Evolutionary conservation across 2,888 invertebrate genomes (phyloP).

Genomic region (Macropis europaea): DNA sequence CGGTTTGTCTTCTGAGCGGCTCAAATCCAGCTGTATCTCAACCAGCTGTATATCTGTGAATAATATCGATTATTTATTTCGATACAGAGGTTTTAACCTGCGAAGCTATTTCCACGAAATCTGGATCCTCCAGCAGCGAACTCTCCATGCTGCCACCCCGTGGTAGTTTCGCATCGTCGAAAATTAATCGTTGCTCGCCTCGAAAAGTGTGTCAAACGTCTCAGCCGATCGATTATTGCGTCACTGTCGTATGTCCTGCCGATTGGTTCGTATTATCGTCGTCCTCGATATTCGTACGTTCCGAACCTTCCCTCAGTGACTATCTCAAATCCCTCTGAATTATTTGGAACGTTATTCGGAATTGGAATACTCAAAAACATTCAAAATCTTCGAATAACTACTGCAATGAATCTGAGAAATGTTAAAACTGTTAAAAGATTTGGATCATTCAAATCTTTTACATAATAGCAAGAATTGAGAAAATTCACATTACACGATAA

Average conservation of each 20-base stretch:
- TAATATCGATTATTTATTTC: slow-evolving; percentile 29
- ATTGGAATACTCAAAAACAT: no score
- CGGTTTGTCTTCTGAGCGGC: no score
- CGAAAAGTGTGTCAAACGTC: slow-evolving; percentile 45
- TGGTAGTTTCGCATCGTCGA: slow-evolving; percentile 21
- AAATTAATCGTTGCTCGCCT: slow-evolving; percentile 35
- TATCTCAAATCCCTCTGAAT: neutral
- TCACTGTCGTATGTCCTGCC: slow-evolving; percentile 16
- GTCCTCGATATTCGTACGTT: neutral
- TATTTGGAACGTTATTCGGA: neutral
- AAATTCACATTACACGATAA: no score
- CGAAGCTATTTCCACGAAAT: slow-evolving; percentile 6
- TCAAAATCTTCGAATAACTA: no score
- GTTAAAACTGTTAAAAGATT: no score
- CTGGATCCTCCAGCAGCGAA: no score
- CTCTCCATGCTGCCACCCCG: neutral
- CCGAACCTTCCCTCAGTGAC: neutral
- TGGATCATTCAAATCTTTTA: no score
- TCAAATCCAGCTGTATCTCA: neutral
- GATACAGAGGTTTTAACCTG: slow-evolving; percentile 1
- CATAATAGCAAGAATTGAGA: no score
- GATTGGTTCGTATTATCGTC: slow-evolving; percentile 37
- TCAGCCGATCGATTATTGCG: slow-evolving; percentile 42
- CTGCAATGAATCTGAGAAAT: no score
- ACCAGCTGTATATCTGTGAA: neutral